Percentiles rank a stretch among this genome's conserved stretches.
phyloP scores from a whole-genome alignment of 2,113 vertebrate species.

The Natator depressus region DNA sequence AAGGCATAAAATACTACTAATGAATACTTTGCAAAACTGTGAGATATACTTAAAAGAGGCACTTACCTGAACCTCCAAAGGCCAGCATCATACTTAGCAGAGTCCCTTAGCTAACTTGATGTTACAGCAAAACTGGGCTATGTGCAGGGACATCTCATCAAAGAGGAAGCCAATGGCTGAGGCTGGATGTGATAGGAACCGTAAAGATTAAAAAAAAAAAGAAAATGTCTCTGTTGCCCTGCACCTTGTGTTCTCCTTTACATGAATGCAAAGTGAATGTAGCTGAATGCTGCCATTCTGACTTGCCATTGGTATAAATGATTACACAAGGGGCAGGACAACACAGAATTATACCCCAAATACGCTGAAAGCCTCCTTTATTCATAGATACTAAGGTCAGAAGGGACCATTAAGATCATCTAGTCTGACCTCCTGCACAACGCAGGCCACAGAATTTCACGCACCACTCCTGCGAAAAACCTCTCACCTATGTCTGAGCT shows the following conservation, averaged over 20 bases:
- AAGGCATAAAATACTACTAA: neutral
- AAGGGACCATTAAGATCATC: too few relatives aligned
- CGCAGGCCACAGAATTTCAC: too few relatives aligned
- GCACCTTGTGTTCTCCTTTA: neutral
- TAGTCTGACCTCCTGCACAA: too few relatives aligned
- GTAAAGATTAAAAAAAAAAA: neutral
- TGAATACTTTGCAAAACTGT: neutral
- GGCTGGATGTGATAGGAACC: neutral
- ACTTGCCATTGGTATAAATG: neutral
- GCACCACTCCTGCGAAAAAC: too few relatives aligned
- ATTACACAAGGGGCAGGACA: neutral
- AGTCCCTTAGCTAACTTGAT: neutral
- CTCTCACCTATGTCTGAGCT: too few relatives aligned
- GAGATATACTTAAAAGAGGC: neutral
- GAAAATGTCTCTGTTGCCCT: neutral
- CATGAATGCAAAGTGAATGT: neutral
- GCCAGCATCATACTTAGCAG: neutral
- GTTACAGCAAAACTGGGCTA: neutral
- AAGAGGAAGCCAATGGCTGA: fast-evolving
- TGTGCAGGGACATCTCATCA: neutral
- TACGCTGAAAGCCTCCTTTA: neutral
- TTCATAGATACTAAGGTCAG: too few relatives aligned
- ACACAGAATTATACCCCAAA: neutral
- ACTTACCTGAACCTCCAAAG: neutral
- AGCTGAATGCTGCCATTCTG: neutral